Conservation (phyloP, 1,140 invertebrate genomes). For the Parapsyche elsis region DNA sequence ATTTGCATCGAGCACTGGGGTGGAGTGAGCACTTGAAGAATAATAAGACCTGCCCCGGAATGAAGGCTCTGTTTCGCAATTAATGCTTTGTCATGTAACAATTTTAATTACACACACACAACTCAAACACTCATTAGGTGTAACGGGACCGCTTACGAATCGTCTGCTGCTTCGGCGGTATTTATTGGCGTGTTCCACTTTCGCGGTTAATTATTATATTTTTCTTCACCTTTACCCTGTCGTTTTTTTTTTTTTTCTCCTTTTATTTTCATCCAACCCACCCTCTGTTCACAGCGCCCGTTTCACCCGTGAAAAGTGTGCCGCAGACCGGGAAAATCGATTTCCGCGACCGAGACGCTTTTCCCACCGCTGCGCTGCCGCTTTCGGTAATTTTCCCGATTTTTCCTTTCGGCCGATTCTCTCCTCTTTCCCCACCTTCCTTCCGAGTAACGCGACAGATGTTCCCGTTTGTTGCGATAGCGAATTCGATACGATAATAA, state of each 20-base stretch:
- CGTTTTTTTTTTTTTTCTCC: background rate
- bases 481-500: constrained; percentile 27
- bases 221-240: background rate
- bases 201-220: constrained; percentile 36
- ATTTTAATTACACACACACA: constrained; percentile 32
- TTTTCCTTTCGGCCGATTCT: constrained; percentile 38
- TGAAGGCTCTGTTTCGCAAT: background rate
- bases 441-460: constrained; percentile 44
- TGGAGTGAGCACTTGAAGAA: constrained; percentile 7
- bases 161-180: background rate
- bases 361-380: background rate
- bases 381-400: constrained; percentile 38
- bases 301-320: constrained; percentile 18
- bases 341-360: constrained; percentile 28
- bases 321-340: constrained; percentile 36
- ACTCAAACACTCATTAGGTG: background rate
- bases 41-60: constrained; percentile 8
- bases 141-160: background rate
- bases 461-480: constrained; percentile 24
- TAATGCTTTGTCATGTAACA: constrained; percentile 38
- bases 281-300: background rate
- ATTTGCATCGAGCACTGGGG: constrained; percentile 11
- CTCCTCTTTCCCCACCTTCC: too few species aligned
- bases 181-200: constrained; percentile 1
- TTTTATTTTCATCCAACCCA: background rate